Conservation (phyloP, 1,140 invertebrate species). For the Panagrolaimus sp. region DNA sequence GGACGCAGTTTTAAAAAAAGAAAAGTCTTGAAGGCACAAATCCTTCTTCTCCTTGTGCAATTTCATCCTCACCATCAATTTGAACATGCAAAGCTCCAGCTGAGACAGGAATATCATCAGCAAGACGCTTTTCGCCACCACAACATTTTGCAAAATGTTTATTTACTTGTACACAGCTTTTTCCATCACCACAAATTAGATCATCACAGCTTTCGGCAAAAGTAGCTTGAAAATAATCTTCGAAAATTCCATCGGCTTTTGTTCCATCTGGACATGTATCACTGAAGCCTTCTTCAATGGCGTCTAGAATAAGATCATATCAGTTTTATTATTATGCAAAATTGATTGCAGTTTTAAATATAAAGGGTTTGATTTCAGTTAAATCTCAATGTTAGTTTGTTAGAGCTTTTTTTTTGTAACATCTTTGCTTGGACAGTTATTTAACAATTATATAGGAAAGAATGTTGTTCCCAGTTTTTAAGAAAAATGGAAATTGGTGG, state of each 20-base stretch:
- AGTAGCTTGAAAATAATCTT: conserved; percentile 12
- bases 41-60: background rate
- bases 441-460: no score
- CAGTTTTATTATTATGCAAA: no score
- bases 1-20: background rate
- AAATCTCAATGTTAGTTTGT: no score
- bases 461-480: no score
- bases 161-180: conserved; percentile 18
- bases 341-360: no score
- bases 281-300: background rate
- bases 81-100: background rate
- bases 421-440: no score
- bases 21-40: background rate
- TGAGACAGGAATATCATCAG: background rate
- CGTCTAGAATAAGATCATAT: background rate
- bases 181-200: conserved; percentile 11
- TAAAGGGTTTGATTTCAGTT: no score
- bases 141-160: conserved; percentile 23
- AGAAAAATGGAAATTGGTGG: no score
- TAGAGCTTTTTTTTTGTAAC: no score
- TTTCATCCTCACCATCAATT: conserved; percentile 2
- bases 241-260: background rate
- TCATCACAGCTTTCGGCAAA: conserved; percentile 8
- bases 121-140: background rate
- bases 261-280: conserved; percentile 22